These are phyloP conservation scores for Apodemus sylvaticus DNA, from an alignment of 2,113 vertebrate genomes.

Conservation along the genomic window DNA sequence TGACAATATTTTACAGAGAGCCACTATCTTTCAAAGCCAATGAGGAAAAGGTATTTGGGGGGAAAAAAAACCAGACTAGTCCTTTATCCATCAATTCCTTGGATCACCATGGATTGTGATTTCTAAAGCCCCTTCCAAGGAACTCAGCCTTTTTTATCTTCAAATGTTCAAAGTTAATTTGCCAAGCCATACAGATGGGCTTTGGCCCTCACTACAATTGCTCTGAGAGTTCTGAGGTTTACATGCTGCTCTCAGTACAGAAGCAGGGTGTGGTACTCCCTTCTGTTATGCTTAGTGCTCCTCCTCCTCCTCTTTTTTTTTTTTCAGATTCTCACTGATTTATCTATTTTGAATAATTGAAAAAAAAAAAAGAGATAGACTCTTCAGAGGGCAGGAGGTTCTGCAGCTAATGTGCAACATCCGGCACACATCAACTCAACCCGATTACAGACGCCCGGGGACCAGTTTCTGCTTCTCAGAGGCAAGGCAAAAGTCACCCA, in stretches of 20 bases:
- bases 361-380: constrained; percentile 45
- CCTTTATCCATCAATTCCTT: constrained; percentile 79
- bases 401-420: constrained; percentile 50
- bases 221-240: constrained; percentile 71
- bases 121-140: constrained; percentile 82
- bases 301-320: too few species aligned
- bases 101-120: constrained; percentile 79
- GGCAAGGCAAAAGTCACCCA: constrained; percentile 49
- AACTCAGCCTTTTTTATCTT: constrained; percentile 85
- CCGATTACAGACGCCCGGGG: constrained; percentile 21
- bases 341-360: constrained; percentile 73
- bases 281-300: background rate
- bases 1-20: constrained; percentile 83
- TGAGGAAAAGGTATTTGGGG: constrained; percentile 83
- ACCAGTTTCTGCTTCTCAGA: constrained; percentile 45
- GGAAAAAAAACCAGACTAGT: constrained; percentile 82
- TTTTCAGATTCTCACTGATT: constrained; percentile 38
- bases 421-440: background rate
- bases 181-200: constrained; percentile 74
- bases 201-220: constrained; percentile 77
- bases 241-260: constrained; percentile 51
- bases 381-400: constrained; percentile 55
- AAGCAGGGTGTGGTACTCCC: constrained; percentile 25
- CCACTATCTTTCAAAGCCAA: constrained; percentile 81
- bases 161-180: constrained; percentile 82